Evolutionary conservation across 1,140 invertebrate species (phyloP), one percentile per base, ranked within the genome.

Genomic region (Lepidotrigona ventralis): DNA sequence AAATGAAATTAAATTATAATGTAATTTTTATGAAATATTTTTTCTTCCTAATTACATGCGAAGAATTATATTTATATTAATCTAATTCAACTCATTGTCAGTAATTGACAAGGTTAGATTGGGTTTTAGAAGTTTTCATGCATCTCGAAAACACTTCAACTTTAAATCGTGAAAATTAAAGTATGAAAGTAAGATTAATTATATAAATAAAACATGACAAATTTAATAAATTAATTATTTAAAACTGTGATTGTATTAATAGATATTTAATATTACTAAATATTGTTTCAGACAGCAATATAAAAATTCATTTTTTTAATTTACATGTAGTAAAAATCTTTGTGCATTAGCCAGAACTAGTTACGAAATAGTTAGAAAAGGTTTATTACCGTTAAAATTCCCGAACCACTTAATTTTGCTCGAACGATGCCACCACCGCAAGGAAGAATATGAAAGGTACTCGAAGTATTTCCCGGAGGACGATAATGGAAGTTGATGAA

Each of bases 401-500:
- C 91, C 15, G 91, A 91, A 1, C 91, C 93, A 39, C 90, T 90
- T 60, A 94, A 88, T 84, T 92, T 94, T 51, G 92, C 93, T 56
- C 86, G 90, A 14, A 94, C 86, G 68, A 89, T 90, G 33, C 92
- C 92, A 58, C 90, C 92, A 0, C 92, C 92, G 39, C 93, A 94
- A 15, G 93, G 90, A 53, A 94, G 83, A 53, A 94, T 92, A 70
- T 94, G 92, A 86, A 94, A 94, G 58, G 89, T 88, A 11, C 92
- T 94, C 0, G 92, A 91, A 1, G 86, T 79, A 66, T 94, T 94
- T 71, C 91, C 90, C 46, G 89, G 88, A 0, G 93, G 93, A 46
- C 90, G 89, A 73, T 94, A 94, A 19, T 91, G 91, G 76, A 94
- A 94, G 77, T 93, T 93, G 8, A 93, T 83, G 19, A 91, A 91